These are phyloP conservation scores for Epistrophella euchroma DNA, from an alignment of 2,888 invertebrate genomes.

Conservation along the genomic window DNA sequence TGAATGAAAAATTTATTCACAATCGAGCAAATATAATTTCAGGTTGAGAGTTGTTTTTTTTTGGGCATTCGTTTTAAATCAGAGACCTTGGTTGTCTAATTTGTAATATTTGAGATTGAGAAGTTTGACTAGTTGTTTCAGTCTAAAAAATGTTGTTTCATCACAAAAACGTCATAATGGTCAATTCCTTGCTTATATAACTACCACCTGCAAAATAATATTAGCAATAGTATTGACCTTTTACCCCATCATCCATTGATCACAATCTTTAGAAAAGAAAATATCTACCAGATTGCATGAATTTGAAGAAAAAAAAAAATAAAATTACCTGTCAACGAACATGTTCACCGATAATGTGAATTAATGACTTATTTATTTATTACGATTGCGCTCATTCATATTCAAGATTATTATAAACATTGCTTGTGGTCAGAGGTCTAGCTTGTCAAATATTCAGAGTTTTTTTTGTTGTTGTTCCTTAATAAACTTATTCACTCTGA, in stretches of 20 bases:
- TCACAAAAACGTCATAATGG: conserved; percentile 50
- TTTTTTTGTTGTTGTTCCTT: not conserved
- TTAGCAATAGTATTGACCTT: conserved; percentile 35
- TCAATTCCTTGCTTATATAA: not conserved
- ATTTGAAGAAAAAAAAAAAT: not conserved
- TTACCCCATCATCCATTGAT: conserved; percentile 38
- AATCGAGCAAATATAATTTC: conserved; percentile 22
- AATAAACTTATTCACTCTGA: conserved; percentile 11
- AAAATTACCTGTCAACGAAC: conserved; percentile 52
- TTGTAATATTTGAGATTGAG: conserved; percentile 48
- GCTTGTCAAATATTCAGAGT: not conserved
- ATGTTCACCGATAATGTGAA: conserved; percentile 31
- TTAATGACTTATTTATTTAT: conserved; percentile 37
- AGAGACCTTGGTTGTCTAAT: conserved; percentile 30
- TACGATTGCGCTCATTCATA: conserved; percentile 30
- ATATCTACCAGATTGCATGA: not conserved
- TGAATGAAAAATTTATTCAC: conserved; percentile 44
- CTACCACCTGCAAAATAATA: not conserved
- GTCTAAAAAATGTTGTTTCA: conserved; percentile 40
- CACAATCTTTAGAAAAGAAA: not conserved
- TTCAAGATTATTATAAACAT: conserved; percentile 8
- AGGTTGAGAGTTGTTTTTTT: not conserved
- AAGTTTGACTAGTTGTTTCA: conserved; percentile 66
- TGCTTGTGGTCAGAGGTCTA: conserved; percentile 27
- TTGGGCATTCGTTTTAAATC: not conserved